Evolutionary conservation across 2,797 vertebrate genomes (phyloP), one percentile per base, ranked within the genome.

Genomic region (Pagetopsis macropterus): DNA sequence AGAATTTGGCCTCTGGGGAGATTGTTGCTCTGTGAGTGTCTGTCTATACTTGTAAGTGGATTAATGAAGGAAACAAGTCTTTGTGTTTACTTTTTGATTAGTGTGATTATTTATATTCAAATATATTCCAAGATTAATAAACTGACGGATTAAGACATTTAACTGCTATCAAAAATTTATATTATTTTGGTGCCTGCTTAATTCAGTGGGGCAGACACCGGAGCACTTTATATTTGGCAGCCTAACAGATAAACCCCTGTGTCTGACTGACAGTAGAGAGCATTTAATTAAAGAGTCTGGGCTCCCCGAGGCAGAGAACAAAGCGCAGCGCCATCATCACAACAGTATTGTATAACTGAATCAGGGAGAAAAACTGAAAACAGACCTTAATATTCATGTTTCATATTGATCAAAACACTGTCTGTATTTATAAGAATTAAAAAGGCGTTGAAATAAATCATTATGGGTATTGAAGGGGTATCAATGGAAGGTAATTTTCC

Each of bases 271-370:
- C 72, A 80, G 73, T n/a, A 65, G 33, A 50, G 55, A 72, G 71
- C 54, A 78, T 85, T 84, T 68, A 61, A 81, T 85, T 82, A 84
- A 84, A 75, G 70, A 82, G 64, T 57, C 27, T 11, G 43, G 5
- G 2, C 60, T 70, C 65, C 76, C 70, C 0, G n/a, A 75, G 70
- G 77, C 82, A 31, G 17, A 60, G 14, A 59, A 60, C 70, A 66
- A 48, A 80, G 27, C 27, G 66, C 79, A 49, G 50, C 37, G 3
- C 12, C 54, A n/a, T 54, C 54, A 40, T 62, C 56, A 59, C 44
- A 76, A 46, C 57, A 23, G 13, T 14, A 45, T 17, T 52, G 48
- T 59, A 57, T 51, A 40, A 77, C 61, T 63, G 37, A 52, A 50
- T 72, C 55, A 59, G 44, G 9, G 15, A 21, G 19, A 41, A 37